Conservation (phyloP, 1,140 invertebrate species). For the Bemisia tabaci region DNA sequence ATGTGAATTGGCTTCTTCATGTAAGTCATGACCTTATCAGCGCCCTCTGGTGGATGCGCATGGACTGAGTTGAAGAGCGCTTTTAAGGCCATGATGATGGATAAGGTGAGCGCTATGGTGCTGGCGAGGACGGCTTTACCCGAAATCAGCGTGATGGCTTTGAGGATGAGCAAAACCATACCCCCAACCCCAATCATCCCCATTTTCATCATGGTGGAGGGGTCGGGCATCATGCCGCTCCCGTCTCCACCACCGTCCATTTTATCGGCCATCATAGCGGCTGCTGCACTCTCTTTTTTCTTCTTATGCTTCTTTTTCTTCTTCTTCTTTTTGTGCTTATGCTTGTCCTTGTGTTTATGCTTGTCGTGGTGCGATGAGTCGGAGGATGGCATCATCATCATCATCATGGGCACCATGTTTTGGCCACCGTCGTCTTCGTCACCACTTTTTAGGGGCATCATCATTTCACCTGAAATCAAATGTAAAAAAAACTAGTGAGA, state of each 20-base stretch:
- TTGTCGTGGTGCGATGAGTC: not conserved
- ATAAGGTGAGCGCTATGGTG: not conserved
- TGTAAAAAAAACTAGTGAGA: too few species aligned
- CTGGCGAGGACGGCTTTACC: not conserved
- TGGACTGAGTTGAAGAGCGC: not conserved
- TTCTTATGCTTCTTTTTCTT: not conserved
- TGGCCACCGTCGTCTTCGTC: too few species aligned
- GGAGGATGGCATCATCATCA: not conserved
- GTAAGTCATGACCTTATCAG: not conserved
- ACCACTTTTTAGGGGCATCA: too few species aligned
- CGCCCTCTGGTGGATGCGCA: not conserved
- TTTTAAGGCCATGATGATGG: not conserved
- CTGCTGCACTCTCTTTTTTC: not conserved
- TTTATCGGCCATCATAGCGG: not conserved
- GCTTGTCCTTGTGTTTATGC: not conserved
- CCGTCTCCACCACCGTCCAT: not conserved
- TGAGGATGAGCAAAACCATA: not conserved
- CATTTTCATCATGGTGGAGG: not conserved
- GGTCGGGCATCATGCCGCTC: not conserved
- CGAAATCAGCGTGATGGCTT: not conserved
- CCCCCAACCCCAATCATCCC: not conserved
- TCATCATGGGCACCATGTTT: not conserved
- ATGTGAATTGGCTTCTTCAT: not conserved
- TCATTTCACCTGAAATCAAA: too few species aligned
- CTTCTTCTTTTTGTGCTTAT: not conserved